A percentile compares a stretch with the other conserved stretches of the same genome.
Evolutionary conservation across 2,113 vertebrate species (phyloP).

Genomic region (Acrocephalus kingi): DNA sequence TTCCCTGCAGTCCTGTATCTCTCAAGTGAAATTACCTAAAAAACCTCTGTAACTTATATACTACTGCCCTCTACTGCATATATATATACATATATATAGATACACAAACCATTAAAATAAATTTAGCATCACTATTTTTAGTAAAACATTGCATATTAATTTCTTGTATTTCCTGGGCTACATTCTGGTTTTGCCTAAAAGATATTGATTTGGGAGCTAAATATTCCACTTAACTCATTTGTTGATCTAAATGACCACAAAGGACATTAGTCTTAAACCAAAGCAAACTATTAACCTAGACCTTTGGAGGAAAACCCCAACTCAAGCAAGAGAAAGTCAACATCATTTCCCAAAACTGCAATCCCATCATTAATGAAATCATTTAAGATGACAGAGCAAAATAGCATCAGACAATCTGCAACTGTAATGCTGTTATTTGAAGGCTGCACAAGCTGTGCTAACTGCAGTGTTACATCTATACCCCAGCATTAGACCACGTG

Average conservation of each 20-base stretch:
- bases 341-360: neutral
- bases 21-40: neutral
- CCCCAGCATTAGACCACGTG: neutral
- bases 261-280: neutral
- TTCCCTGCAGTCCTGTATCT: neutral
- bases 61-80: conserved; percentile 1
- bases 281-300: neutral
- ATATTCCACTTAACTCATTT: neutral
- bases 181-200: neutral
- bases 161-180: neutral
- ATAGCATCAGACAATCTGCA: neutral
- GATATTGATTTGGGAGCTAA: neutral
- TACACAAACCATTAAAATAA: neutral
- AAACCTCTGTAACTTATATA: rapidly evolving
- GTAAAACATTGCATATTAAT: neutral
- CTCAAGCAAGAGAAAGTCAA: neutral
- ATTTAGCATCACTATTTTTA: neutral
- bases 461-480: neutral
- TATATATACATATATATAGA: no score
- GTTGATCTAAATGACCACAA: neutral
- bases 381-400: neutral
- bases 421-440: neutral
- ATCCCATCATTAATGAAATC: neutral
- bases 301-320: neutral
- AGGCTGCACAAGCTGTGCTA: rapidly evolving